phyloP scores from a whole-genome alignment of 2,888 invertebrate genomes.

The Cosmia trapezina region DNA sequence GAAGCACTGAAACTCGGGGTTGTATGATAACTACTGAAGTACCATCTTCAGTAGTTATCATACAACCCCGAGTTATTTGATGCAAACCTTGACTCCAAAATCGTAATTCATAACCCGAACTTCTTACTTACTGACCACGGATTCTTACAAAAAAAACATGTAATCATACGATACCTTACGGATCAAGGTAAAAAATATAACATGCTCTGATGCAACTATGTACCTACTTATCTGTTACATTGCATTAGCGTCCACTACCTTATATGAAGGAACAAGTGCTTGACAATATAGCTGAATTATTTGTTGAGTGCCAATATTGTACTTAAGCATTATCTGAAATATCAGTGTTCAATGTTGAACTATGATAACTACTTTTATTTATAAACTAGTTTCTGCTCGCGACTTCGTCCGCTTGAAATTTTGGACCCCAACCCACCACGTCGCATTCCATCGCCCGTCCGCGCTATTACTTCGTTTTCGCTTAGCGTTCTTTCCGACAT shows the following conservation, averaged over 20 bases:
- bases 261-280: conserved; percentile 37
- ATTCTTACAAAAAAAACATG: not conserved
- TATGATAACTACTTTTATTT: conserved; percentile 19
- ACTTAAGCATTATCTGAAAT: conserved; percentile 16
- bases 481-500: too few species aligned
- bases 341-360: conserved; percentile 6
- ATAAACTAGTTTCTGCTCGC: not conserved
- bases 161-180: not conserved
- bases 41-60: too few species aligned
- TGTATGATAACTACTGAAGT: too few species aligned
- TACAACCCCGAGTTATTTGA: not conserved
- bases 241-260: conserved; percentile 35
- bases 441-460: too few species aligned
- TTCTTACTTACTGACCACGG: conserved; percentile 10
- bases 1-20: not conserved
- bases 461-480: too few species aligned
- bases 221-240: conserved; percentile 19
- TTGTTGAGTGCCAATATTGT: conserved; percentile 20
- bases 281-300: conserved; percentile 18
- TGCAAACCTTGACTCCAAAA: not conserved
- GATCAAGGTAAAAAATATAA: conserved; percentile 20
- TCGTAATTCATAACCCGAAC: not conserved
- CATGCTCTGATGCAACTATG: conserved; percentile 9
- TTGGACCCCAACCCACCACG: too few species aligned
- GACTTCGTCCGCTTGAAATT: too few species aligned